Conservation (phyloP, 2,888 invertebrate species). For the Neria commutata region DNA sequence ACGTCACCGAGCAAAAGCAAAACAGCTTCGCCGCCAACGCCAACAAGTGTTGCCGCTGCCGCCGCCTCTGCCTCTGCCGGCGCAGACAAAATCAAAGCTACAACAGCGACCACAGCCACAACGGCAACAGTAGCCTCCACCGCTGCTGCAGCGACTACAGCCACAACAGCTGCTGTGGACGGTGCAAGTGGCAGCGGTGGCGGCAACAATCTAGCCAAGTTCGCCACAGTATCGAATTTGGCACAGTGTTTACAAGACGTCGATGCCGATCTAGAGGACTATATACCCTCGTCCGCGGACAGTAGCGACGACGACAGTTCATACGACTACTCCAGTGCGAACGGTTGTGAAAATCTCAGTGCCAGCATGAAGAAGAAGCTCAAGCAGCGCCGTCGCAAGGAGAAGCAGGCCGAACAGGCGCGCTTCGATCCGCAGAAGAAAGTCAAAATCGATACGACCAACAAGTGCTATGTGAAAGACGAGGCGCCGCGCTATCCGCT, state of each 20-base stretch:
- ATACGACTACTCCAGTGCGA: conserved; percentile 54
- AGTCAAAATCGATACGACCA: conserved; percentile 58
- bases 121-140: conserved; percentile 27
- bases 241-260: conserved; percentile 62
- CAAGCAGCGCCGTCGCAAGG: conserved; percentile 55
- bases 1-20: conserved; percentile 34
- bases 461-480: conserved; percentile 64
- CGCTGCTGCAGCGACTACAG: conserved; percentile 20
- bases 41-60: conserved; percentile 4
- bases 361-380: conserved; percentile 61
- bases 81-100: conserved; percentile 6
- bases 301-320: conserved; percentile 49
- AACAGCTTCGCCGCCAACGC: conserved; percentile 41
- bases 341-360: conserved; percentile 52
- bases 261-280: conserved; percentile 61
- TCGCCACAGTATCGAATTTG: conserved; percentile 62
- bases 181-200: conserved; percentile 37
- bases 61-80: conserved; percentile 28
- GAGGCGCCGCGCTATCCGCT: conserved; percentile 66
- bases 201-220: conserved; percentile 61
- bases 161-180: conserved; percentile 11
- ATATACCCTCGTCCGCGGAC: conserved; percentile 58
- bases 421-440: conserved; percentile 62
- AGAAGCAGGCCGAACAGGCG: conserved; percentile 52
- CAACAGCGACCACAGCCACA: conserved; percentile 16